Conservation (phyloP, 2,113 vertebrate genomes). For the Tiliqua scincoides region DNA sequence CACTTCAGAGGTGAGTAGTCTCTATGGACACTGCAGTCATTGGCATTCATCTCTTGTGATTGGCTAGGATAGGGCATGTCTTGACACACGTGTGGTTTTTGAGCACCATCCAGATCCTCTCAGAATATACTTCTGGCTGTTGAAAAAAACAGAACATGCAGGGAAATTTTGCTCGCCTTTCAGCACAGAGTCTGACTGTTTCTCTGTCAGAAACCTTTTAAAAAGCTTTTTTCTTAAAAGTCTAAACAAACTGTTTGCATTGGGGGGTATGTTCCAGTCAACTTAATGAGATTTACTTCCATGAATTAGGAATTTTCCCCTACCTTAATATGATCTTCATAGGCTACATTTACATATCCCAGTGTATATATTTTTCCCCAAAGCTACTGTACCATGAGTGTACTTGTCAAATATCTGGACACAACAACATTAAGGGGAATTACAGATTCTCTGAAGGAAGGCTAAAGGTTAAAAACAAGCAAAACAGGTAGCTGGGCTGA, state of each 20-base stretch:
- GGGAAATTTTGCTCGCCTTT: neutral
- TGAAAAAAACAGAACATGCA: neutral
- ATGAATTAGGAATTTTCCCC: too few relatives aligned
- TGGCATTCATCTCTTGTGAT: neutral
- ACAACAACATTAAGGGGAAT: neutral
- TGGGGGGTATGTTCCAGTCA: too few relatives aligned
- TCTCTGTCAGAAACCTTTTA: neutral
- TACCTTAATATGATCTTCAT: too few relatives aligned
- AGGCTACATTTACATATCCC: too few relatives aligned
- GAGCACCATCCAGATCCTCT: neutral
- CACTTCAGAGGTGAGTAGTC: conserved; percentile 76
- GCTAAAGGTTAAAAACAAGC: neutral
- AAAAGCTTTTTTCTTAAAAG: too few relatives aligned
- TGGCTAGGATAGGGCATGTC: neutral
- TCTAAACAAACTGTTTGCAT: neutral
- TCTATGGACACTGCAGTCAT: neutral
- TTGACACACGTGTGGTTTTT: neutral
- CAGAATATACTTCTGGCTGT: neutral
- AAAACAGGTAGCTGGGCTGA: neutral
- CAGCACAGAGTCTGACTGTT: neutral
- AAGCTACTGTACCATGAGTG: too few relatives aligned
- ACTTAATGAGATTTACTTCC: too few relatives aligned
- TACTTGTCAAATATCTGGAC: neutral
- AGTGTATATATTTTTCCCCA: too few relatives aligned
- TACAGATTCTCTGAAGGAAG: neutral